These are phyloP conservation scores for Chloroclystis v-ata DNA, from an alignment of 2,888 invertebrate genomes.

Conservation along the genomic window DNA sequence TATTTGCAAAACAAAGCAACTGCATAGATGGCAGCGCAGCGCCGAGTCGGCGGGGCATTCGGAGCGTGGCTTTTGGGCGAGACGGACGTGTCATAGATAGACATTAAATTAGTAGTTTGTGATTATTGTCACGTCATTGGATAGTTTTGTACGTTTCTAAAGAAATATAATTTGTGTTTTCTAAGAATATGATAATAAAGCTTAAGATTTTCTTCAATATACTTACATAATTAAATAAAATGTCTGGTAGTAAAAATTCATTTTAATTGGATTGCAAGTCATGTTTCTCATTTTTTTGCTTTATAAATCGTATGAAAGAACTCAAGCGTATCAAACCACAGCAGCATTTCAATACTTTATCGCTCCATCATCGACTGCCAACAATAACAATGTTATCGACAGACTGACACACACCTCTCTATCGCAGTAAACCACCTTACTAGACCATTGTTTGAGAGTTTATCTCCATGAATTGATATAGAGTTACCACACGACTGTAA, in stretches of 20 bases:
- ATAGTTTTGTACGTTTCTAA: no score
- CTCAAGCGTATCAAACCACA: constrained; percentile 30
- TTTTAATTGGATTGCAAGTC: constrained; percentile 11
- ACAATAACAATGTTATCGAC: constrained; percentile 51
- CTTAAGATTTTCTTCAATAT: no score
- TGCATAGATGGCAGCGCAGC: no score
- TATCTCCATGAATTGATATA: constrained; percentile 12
- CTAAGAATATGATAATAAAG: no score
- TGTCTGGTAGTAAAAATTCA: background rate
- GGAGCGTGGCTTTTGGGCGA: no score
- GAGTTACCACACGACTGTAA: background rate
- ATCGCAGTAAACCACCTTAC: constrained; percentile 16
- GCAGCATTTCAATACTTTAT: constrained; percentile 41
- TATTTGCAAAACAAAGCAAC: no score
- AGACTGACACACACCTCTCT: constrained; percentile 31
- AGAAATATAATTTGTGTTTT: no score
- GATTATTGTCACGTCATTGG: no score
- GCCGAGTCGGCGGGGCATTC: no score
- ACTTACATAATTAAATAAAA: no score
- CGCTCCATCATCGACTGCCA: constrained; percentile 41
- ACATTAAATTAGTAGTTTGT: no score
- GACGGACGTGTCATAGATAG: no score
- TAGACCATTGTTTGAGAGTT: constrained; percentile 12
- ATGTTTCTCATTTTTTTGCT: constrained; percentile 17
- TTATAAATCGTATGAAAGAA: constrained; percentile 25